Percentiles rank a stretch among this genome's conserved stretches.
phyloP scores from a whole-genome alignment of 2,888 invertebrate genomes.

The Noctua comes region DNA sequence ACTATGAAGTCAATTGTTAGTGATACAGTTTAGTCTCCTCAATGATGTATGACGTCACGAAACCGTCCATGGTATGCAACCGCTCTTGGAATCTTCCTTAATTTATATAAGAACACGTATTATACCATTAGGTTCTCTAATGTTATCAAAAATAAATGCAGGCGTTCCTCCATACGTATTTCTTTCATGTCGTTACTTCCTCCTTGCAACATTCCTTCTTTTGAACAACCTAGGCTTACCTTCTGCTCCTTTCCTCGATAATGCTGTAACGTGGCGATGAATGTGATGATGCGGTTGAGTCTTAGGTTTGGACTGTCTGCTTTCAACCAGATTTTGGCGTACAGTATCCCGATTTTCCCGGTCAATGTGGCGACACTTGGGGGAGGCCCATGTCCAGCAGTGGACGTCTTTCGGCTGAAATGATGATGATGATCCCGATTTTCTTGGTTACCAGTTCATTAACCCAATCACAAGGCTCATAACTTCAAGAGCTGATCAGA shows the following conservation, averaged over 20 bases:
- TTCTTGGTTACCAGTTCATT: neutral
- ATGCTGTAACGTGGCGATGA: neutral
- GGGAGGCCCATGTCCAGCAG: no score
- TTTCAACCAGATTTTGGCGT: neutral
- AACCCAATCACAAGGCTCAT: conserved; percentile 3
- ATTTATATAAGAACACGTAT: neutral
- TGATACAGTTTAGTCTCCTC: neutral
- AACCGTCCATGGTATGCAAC: neutral
- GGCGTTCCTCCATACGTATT: neutral
- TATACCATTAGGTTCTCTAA: neutral
- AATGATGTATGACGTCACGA: neutral
- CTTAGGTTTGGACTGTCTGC: neutral
- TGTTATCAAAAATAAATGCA: neutral
- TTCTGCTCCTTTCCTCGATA: neutral
- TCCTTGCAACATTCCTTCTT: neutral
- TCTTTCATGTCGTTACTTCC: neutral
- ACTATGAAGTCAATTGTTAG: neutral
- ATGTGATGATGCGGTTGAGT: neutral
- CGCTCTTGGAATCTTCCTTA: neutral
- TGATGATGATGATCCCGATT: no score
- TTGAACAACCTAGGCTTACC: neutral
- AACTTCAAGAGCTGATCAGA: conserved; percentile 31
- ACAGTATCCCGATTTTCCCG: neutral
- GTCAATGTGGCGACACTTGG: no score
- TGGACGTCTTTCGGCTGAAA: no score